Conservation (phyloP, 2,797 vertebrate genomes). For the Epinephelus malabaricus region DNA sequence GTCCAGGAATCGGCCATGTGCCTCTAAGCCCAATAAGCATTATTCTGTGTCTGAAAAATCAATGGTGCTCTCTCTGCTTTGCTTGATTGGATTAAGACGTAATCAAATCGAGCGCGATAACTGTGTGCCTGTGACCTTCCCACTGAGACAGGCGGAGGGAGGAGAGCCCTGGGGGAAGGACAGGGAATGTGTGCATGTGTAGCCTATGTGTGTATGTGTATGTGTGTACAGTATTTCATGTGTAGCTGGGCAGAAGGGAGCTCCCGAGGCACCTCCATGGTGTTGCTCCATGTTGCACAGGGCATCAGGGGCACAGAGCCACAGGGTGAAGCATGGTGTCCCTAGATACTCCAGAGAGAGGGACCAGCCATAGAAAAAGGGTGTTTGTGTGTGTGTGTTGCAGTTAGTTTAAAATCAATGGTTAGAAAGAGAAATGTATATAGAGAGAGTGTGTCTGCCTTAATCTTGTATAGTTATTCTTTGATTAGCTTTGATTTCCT, state of each 20-base stretch:
- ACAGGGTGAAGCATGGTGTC: slow-evolving; percentile 21
- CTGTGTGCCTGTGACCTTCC: slow-evolving; percentile 82
- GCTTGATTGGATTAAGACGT: slow-evolving; percentile 85
- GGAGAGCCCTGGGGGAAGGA: slow-evolving; percentile 49
- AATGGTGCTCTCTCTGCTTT: slow-evolving; percentile 80
- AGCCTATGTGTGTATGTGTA: background rate
- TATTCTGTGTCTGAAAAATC: slow-evolving; percentile 81
- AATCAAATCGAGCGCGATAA: slow-evolving; percentile 84
- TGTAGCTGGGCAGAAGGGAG: slow-evolving; percentile 29
- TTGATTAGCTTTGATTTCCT: background rate
- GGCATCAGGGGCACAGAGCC: slow-evolving; percentile 19
- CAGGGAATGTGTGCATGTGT: background rate
- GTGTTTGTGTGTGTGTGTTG: background rate
- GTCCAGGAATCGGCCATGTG: slow-evolving; percentile 75
- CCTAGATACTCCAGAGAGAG: slow-evolving; percentile 14
- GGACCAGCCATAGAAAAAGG: background rate
- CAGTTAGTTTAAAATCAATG: no score
- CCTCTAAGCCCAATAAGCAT: slow-evolving; percentile 78
- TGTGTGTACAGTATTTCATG: slow-evolving; percentile 35
- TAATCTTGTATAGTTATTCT: background rate
- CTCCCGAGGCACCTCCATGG: slow-evolving; percentile 30
- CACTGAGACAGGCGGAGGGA: slow-evolving; percentile 55
- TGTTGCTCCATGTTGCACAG: slow-evolving; percentile 47
- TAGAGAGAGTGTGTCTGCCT: background rate
- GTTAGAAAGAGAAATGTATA: background rate